Percentiles rank a stretch among this genome's conserved stretches.
Conservation (phyloP, 2,888 invertebrate genomes). For the Cheilosia impressa region DNA sequence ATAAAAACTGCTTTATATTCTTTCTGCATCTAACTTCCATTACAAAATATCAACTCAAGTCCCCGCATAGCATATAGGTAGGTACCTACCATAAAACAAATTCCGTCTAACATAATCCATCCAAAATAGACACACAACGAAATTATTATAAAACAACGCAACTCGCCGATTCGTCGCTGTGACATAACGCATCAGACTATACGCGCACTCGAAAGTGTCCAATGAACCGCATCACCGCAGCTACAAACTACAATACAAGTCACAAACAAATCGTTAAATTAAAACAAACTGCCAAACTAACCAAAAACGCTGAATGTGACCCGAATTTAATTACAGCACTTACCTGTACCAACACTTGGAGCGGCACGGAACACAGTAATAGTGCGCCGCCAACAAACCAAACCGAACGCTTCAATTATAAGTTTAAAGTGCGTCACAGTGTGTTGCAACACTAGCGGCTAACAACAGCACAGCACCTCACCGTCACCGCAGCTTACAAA, state of each 20-base stretch:
- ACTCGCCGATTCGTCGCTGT: slow-evolving; percentile 3
- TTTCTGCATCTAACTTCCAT: slow-evolving; percentile 28
- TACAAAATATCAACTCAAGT: slow-evolving; percentile 19
- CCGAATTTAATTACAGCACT: slow-evolving; percentile 62
- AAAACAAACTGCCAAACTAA: slow-evolving; percentile 45
- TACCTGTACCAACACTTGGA: slow-evolving; percentile 3
- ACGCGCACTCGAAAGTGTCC: slow-evolving; percentile 55
- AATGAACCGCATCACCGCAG: slow-evolving; percentile 48
- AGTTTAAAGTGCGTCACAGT: slow-evolving; percentile 65
- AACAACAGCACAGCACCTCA: slow-evolving; percentile 19
- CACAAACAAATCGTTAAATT: slow-evolving; percentile 46
- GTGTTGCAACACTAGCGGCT: slow-evolving; percentile 54
- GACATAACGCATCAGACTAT: slow-evolving; percentile 60
- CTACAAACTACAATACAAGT: neutral
- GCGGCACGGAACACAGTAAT: slow-evolving; percentile 8
- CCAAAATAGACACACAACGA: slow-evolving; percentile 33
- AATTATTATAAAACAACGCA: slow-evolving; percentile 62
- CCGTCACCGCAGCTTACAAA: no score
- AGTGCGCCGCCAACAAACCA: slow-evolving; percentile 10
- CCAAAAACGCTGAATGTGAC: slow-evolving; percentile 64
- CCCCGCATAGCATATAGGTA: slow-evolving; percentile 2
- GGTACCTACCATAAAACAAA: slow-evolving; percentile 48
- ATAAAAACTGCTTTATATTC: slow-evolving; percentile 40
- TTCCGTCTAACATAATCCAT: slow-evolving; percentile 61
- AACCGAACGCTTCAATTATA: slow-evolving; percentile 36